phyloP scores from a whole-genome alignment of 2,797 vertebrate genomes.

The Pangasius mekongensis region DNA sequence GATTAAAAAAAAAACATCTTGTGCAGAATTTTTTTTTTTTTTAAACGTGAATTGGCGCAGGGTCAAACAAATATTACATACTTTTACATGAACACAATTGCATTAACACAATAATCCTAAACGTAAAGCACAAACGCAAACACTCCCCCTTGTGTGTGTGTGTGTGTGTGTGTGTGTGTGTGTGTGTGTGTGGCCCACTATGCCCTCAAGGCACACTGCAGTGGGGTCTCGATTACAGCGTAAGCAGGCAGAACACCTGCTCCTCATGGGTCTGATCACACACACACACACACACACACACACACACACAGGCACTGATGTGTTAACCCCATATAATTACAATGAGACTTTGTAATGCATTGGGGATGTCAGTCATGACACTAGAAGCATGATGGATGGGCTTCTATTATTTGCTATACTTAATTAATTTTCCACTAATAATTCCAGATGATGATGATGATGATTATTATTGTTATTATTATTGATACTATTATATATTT shows the following conservation, averaged over 20 bases:
- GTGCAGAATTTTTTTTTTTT: not conserved
- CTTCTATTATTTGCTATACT: not conserved
- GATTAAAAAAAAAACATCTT: not conserved
- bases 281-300: slow-evolving; percentile 17
- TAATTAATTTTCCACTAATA: slow-evolving; percentile 21
- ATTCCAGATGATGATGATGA: not conserved
- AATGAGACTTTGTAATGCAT: slow-evolving; percentile 28
- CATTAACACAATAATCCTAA: slow-evolving; percentile 4
- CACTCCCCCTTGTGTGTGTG: slow-evolving; percentile 9
- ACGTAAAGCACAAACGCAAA: slow-evolving; percentile 16
- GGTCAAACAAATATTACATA: not conserved
- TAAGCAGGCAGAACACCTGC: slow-evolving; percentile 44
- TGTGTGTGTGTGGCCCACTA: not conserved
- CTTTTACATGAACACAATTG: not conserved
- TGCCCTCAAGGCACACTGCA: slow-evolving; percentile 7
- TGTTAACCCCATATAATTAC: slow-evolving; percentile 48
- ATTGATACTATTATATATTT: not conserved
- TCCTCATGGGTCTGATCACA: slow-evolving; percentile 10
- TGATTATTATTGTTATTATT: not conserved
- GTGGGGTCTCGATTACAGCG: slow-evolving; percentile 27
- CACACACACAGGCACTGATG: slow-evolving; percentile 8
- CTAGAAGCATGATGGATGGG: slow-evolving; percentile 39
- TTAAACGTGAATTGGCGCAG: not conserved
- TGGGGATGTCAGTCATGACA: slow-evolving; percentile 34
- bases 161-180: not conserved